Conservation (phyloP, 35 echinoderm and acorn worm species). For the Apostichopus parvimensis region DNA sequence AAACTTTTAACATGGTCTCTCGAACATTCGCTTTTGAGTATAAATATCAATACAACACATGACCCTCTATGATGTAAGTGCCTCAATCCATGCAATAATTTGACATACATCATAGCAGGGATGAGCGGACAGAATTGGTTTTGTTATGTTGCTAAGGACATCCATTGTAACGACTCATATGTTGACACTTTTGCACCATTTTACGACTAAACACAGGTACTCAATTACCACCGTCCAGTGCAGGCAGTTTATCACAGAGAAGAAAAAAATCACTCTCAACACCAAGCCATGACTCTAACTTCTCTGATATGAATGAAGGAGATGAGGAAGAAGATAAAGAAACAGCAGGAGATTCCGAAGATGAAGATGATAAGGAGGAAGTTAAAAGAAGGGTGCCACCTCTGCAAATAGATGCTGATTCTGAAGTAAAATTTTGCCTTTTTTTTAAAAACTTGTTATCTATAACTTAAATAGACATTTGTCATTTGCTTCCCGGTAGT, state of each 20-base stretch:
- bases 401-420: constrained; percentile 72
- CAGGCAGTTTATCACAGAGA: background rate
- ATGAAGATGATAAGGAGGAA: constrained; percentile 5
- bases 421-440: constrained; percentile 66
- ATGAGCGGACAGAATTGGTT: too few species aligned
- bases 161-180: too few species aligned
- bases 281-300: constrained; percentile 41
- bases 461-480: too few species aligned
- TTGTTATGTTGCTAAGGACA: too few species aligned
- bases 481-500: background rate
- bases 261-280: constrained; percentile 1
- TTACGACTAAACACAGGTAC: background rate
- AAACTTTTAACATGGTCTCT: too few species aligned
- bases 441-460: too few species aligned
- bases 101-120: too few species aligned
- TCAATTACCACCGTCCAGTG: constrained; percentile 6
- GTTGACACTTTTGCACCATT: too few species aligned
- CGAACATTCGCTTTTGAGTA: too few species aligned
- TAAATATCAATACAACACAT: too few species aligned
- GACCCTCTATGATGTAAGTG: too few species aligned
- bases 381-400: constrained; percentile 45
- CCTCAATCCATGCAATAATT: too few species aligned
- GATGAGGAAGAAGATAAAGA: background rate
- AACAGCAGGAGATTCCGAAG: background rate
- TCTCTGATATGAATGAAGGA: constrained; percentile 20